Evolutionary conservation across 1,140 invertebrate species (phyloP), one percentile per base, ranked within the genome.

Genomic region (Contarinia nasturtii): DNA sequence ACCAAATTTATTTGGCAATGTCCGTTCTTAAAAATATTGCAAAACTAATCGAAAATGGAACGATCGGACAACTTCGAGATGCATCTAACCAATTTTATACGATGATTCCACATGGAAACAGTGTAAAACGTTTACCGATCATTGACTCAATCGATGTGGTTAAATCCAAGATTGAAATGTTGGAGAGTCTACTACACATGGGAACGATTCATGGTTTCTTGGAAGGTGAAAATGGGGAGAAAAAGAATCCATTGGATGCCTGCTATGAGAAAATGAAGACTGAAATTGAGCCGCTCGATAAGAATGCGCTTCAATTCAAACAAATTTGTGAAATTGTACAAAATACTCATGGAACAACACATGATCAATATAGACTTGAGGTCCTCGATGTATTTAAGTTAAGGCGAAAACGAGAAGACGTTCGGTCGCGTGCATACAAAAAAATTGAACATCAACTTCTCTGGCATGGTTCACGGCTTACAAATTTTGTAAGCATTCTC

Each of bases 51-150:
- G 65, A 65, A 10, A 64, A 64, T 11, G 61, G 66, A 18, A 55
- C 65, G 1, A 71, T 72, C 11, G 66, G 61, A 1, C 64, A 65
- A 49, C 74, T 94, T 37, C 73, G 92, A 33, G 88, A 90, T 64
- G 79, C 77, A 1, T 85, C 87, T 0, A 97, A 96, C 65, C 74
- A 70, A 36, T 96, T 95, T 66, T 96, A 91, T 58, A 95, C 92
- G 12, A 63, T 92, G 3, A 85, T 98, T 50, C 94, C 94, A 4
- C 94, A 98, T 64, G 80, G 83, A 59, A 96, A 96, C 67, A 92
- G 92, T 1, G 67, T 89, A 22, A 71, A 82, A 20, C 81, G 78
- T 51, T 83, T 87, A 4, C 86, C 82, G 12, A 57, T 95, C 18
- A 70, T 98, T 14, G 73, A 89, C 53, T 77, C 76, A 33, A 55